A percentile compares a stretch with the other conserved stretches of the same genome.
phyloP scores from a whole-genome alignment of 2,113 vertebrate species.

The Elachura formosa region DNA sequence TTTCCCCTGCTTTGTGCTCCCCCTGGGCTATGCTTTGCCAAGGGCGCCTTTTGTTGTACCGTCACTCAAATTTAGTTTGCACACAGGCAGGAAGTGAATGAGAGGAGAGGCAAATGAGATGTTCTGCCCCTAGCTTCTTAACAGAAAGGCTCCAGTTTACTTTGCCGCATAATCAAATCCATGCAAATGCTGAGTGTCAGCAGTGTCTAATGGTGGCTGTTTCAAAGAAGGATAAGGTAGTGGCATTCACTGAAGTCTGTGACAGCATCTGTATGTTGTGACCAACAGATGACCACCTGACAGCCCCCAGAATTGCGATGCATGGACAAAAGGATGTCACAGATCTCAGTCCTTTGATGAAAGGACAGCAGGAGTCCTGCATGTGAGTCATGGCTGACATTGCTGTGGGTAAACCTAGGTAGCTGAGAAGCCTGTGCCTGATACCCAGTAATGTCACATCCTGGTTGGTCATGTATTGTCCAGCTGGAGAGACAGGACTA shows the following conservation, averaged over 20 bases:
- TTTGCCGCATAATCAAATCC: conserved; percentile 13
- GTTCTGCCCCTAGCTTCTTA: not conserved
- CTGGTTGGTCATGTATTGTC: not conserved
- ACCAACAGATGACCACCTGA: not conserved
- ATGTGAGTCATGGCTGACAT: fast-evolving
- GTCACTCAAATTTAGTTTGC: not conserved
- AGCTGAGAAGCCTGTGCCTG: not conserved
- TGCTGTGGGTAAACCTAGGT: not conserved
- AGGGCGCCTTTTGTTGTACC: not conserved
- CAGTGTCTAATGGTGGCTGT: not conserved
- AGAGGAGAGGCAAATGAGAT: conserved; percentile 39
- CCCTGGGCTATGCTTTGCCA: not conserved
- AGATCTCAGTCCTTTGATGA: not conserved
- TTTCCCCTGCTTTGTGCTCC: not conserved
- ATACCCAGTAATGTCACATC: not conserved
- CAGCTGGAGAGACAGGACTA: not conserved
- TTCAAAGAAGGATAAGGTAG: not conserved
- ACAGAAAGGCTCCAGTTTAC: not conserved
- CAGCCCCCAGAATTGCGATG: not conserved
- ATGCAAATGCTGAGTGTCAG: conserved; percentile 15
- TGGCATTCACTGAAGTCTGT: not conserved
- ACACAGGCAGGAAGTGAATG: not conserved
- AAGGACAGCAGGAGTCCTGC: not conserved
- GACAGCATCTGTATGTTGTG: not conserved
- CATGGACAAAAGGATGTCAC: not conserved